Conservation (phyloP, 2,113 vertebrate species). For the Megaceryle torquata region DNA sequence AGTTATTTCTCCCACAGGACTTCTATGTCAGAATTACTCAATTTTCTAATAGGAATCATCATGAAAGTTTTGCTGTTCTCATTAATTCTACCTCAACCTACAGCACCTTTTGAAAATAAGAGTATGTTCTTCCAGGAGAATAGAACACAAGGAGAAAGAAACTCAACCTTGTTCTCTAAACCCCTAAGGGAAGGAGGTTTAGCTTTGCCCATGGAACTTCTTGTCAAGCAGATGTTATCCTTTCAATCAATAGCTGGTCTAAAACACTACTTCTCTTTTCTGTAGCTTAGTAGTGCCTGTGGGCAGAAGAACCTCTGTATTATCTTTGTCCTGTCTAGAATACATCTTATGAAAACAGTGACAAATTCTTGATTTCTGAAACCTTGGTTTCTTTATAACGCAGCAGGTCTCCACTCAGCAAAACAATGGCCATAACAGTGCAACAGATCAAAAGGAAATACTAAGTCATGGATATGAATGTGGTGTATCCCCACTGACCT, state of each 20-base stretch:
- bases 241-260: neutral
- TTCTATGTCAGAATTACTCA: neutral
- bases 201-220: neutral
- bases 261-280: neutral
- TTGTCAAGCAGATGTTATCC: neutral
- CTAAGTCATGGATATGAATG: neutral
- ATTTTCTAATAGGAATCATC: constrained; percentile 21
- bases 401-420: neutral
- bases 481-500: neutral
- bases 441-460: neutral
- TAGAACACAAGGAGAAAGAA: neutral
- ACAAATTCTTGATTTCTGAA: neutral
- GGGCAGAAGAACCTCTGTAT: neutral
- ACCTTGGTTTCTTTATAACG: neutral
- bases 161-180: neutral
- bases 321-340: neutral
- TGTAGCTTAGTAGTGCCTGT: neutral
- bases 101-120: neutral
- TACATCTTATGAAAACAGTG: neutral
- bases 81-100: constrained; percentile 11
- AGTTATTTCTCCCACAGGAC: neutral
- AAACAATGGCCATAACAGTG: neutral
- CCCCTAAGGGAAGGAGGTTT: neutral
- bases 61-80: neutral
- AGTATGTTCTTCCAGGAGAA: neutral